Conservation (phyloP, 2,113 vertebrate genomes). For the Etia nguti region DNA sequence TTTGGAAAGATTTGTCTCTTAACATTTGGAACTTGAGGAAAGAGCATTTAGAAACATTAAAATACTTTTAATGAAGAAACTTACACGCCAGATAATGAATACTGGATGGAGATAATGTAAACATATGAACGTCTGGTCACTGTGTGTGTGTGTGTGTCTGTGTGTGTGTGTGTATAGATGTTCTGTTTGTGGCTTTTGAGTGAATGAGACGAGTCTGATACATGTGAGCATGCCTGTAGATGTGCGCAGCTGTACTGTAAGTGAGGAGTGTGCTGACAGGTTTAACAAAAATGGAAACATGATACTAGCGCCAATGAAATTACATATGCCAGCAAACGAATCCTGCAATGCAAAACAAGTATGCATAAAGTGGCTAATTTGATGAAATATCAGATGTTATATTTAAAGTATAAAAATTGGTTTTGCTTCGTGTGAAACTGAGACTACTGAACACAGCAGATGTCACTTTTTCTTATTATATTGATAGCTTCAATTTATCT, state of each 20-base stretch:
- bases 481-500: constrained; percentile 35
- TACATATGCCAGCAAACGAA: constrained; percentile 23
- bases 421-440: constrained; percentile 11
- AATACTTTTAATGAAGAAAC: background rate
- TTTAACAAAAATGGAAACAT: background rate
- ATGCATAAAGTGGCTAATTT: constrained; percentile 8
- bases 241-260: constrained; percentile 24
- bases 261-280: constrained; percentile 23
- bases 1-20: background rate
- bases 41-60: background rate
- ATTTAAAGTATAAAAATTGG: constrained; percentile 12
- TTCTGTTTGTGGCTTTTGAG: constrained; percentile 29
- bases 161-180: background rate
- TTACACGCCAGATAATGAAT: background rate
- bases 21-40: background rate
- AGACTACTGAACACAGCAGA: constrained; percentile 26
- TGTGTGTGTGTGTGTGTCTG: background rate
- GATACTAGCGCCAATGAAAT: constrained; percentile 17
- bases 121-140: background rate
- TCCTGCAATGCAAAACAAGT: constrained; percentile 5
- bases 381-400: constrained; percentile 17
- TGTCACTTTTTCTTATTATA: constrained; percentile 52
- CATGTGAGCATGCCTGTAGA: constrained; percentile 46
- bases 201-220: constrained; percentile 14
- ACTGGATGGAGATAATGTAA: background rate